These are phyloP conservation scores for Sigmodon hispidus DNA, from an alignment of 2,113 vertebrate genomes.

Conservation along the genomic window DNA sequence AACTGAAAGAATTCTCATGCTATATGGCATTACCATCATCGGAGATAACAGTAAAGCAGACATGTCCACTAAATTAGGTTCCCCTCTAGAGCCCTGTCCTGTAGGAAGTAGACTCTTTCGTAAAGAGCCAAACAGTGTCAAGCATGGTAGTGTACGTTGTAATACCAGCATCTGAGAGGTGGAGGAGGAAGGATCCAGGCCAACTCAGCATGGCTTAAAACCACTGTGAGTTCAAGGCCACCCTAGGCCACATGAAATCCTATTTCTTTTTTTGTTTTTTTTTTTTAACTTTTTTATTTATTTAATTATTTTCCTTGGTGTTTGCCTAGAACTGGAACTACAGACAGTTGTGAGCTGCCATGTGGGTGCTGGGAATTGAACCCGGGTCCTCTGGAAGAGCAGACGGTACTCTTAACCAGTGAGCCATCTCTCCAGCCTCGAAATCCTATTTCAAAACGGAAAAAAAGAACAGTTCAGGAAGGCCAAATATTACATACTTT, in stretches of 20 bases:
- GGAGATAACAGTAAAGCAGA: background rate
- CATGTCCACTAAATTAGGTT: background rate
- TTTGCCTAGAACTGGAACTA: too few species aligned
- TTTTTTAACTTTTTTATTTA: too few species aligned
- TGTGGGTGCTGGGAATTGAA: too few species aligned
- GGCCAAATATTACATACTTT: background rate
- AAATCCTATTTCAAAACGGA: background rate
- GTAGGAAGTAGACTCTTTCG: background rate
- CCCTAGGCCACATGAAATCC: background rate
- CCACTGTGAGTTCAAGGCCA: background rate
- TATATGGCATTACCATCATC: background rate
- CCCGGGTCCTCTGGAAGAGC: too few species aligned
- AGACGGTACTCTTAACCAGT: too few species aligned
- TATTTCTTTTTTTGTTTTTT: too few species aligned
- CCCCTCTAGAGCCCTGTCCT: background rate
- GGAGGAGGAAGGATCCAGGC: background rate
- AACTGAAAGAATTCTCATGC: background rate
- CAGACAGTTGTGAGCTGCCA: too few species aligned
- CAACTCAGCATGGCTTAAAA: background rate
- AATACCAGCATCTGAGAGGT: background rate
- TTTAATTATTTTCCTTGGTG: too few species aligned
- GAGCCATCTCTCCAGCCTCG: too few species aligned
- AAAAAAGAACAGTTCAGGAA: background rate
- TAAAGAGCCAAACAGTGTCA: background rate
- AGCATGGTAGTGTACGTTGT: background rate